phyloP scores from a whole-genome alignment of 2,797 vertebrate species.

The Myripristis jacobus region DNA sequence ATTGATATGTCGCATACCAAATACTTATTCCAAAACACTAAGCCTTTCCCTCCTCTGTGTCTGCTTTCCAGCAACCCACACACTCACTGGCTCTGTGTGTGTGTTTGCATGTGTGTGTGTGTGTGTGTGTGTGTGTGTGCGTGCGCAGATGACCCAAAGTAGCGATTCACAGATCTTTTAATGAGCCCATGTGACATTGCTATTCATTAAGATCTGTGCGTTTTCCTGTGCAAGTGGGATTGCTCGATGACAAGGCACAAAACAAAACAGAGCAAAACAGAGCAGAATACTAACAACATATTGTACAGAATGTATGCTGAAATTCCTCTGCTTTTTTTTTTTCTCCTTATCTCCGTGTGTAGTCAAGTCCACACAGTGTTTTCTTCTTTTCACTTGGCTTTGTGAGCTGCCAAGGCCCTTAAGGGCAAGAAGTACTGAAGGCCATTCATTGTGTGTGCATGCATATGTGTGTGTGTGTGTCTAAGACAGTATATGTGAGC shows the following conservation, averaged over 20 bases:
- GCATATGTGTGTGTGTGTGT: neutral
- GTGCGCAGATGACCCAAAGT: conserved; percentile 35
- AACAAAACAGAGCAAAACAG: conserved; percentile 6
- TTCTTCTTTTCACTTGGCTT: conserved; percentile 1
- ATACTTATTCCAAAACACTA: conserved; percentile 46
- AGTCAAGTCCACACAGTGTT: conserved; percentile 27
- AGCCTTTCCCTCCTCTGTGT: conserved; percentile 16
- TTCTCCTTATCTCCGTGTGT: conserved; percentile 16
- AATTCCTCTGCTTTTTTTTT: conserved; percentile 24
- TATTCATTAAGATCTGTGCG: conserved; percentile 51
- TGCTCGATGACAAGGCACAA: no score
- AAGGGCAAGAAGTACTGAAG: neutral
- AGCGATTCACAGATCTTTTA: conserved; percentile 44
- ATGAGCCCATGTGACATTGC: conserved; percentile 31
- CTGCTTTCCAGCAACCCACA: conserved; percentile 47
- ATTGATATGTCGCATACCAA: conserved; percentile 22
- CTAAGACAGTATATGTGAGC: no score
- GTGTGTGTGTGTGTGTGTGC: neutral
- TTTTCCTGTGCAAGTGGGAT: conserved; percentile 2
- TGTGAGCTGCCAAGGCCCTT: conserved; percentile 25
- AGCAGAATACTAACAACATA: conserved; percentile 3
- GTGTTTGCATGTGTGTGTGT: neutral
- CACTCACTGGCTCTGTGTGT: conserved; percentile 25
- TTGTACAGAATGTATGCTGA: conserved; percentile 3
- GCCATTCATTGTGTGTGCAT: conserved; percentile 9